A percentile compares a stretch with the other conserved stretches of the same genome.
phyloP scores from a whole-genome alignment of 2,888 invertebrate genomes.

The Tetragonula carbonaria region DNA sequence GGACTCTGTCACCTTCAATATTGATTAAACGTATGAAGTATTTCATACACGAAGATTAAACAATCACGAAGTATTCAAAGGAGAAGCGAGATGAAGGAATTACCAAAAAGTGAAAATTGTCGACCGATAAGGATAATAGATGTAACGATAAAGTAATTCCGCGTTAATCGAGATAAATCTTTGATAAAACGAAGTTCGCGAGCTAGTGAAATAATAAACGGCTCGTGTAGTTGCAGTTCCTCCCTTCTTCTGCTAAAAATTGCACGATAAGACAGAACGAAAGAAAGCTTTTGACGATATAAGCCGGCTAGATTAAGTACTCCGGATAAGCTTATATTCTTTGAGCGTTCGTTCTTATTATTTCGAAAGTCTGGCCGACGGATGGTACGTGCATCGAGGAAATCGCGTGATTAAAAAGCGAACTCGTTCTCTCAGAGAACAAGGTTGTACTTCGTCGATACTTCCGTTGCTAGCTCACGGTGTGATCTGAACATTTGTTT shows the following conservation, averaged over 20 bases:
- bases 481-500: too few species aligned
- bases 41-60: too few species aligned
- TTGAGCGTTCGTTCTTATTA: slow-evolving; percentile 20
- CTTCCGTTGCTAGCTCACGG: too few species aligned
- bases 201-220: slow-evolving; percentile 58
- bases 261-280: slow-evolving; percentile 47
- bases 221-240: slow-evolving; percentile 7
- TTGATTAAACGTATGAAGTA: too few species aligned
- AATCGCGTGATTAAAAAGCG: slow-evolving; percentile 12
- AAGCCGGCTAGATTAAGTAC: slow-evolving; percentile 57
- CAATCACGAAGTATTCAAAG: not conserved
- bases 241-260: slow-evolving; percentile 40
- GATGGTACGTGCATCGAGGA: not conserved
- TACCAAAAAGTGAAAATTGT: slow-evolving; percentile 2
- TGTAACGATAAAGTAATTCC: slow-evolving; percentile 28
- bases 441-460: not conserved
- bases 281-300: slow-evolving; percentile 59
- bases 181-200: slow-evolving; percentile 59
- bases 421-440: not conserved
- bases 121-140: not conserved
- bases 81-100: too few species aligned
- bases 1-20: too few species aligned
- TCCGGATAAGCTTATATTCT: slow-evolving; percentile 46
- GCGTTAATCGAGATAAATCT: slow-evolving; percentile 24
- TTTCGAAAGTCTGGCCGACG: not conserved